Conservation (phyloP, 1,140 invertebrate genomes). For the Euglossa dilemma region DNA sequence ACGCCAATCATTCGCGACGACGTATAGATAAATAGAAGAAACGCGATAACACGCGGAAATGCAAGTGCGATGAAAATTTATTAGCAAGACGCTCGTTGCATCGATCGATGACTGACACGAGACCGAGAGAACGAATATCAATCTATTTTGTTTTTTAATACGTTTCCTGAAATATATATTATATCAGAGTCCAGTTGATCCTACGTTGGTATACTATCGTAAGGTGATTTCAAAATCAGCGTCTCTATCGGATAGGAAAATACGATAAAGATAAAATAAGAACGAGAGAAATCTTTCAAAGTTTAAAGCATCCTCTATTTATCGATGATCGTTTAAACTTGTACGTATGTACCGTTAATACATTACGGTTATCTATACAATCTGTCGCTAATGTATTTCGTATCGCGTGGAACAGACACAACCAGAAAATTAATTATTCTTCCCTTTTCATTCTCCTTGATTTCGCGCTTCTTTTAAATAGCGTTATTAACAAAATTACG, state of each 20-base stretch:
- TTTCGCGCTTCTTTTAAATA: neutral
- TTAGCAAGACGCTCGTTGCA: neutral
- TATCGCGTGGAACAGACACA: constrained; percentile 36
- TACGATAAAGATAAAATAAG: neutral
- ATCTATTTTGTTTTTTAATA: no score
- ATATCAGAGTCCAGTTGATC: neutral
- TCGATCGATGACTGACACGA: neutral
- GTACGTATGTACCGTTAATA: constrained; percentile 35
- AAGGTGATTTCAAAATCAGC: neutral
- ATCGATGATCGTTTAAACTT: neutral
- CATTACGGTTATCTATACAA: constrained; percentile 25
- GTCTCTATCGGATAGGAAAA: neutral
- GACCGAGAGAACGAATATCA: no score
- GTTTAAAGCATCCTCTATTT: neutral
- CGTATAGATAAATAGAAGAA: neutral
- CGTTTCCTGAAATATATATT: neutral
- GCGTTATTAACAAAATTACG: no score
- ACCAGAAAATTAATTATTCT: constrained; percentile 33
- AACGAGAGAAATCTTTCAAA: neutral
- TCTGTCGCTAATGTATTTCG: constrained; percentile 51
- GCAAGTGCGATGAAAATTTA: neutral
- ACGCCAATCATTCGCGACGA: neutral
- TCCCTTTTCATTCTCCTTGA: neutral
- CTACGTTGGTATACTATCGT: neutral
- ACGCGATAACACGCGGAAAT: neutral